A percentile compares a stretch with the other conserved stretches of the same genome.
Conservation (phyloP, 2,888 invertebrate species). For the Tuberolachnus salignus region DNA sequence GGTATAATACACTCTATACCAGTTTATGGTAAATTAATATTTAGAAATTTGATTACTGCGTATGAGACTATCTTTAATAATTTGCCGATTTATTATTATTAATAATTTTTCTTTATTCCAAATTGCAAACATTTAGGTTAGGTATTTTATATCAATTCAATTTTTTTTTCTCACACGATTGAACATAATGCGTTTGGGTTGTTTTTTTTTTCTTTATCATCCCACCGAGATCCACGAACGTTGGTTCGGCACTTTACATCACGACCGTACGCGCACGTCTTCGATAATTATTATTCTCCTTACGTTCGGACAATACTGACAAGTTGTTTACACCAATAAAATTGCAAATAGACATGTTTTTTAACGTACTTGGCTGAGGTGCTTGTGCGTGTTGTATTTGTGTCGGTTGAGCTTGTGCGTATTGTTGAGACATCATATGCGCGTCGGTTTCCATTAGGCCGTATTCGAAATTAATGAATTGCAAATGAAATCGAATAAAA, state of each 20-base stretch:
- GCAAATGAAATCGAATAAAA: slow-evolving; percentile 2
- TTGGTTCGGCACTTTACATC: neutral
- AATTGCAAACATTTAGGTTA: slow-evolving; percentile 46
- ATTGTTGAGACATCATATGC: slow-evolving; percentile 52
- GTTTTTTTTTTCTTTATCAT: no score
- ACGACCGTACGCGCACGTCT: neutral
- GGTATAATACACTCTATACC: no score
- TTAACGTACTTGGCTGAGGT: slow-evolving; percentile 46
- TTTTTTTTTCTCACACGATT: neutral
- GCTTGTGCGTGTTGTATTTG: slow-evolving; percentile 49
- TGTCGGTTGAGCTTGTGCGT: slow-evolving; percentile 45
- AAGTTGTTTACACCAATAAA: neutral
- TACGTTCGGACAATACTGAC: neutral
- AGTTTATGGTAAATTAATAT: no score
- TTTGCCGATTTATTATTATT: no score
- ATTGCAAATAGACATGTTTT: neutral
- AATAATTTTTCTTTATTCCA: neutral
- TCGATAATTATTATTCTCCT: no score
- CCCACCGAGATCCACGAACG: no score
- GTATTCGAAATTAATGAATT: neutral
- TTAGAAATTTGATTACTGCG: neutral
- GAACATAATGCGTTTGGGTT: neutral
- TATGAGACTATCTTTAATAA: neutral
- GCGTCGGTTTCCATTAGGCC: slow-evolving; percentile 46
- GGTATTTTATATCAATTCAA: slow-evolving; percentile 13